Base-by-base conservation (phyloP, 2,888 invertebrate genomes). In the Pseudanteris insignis region DNA sequence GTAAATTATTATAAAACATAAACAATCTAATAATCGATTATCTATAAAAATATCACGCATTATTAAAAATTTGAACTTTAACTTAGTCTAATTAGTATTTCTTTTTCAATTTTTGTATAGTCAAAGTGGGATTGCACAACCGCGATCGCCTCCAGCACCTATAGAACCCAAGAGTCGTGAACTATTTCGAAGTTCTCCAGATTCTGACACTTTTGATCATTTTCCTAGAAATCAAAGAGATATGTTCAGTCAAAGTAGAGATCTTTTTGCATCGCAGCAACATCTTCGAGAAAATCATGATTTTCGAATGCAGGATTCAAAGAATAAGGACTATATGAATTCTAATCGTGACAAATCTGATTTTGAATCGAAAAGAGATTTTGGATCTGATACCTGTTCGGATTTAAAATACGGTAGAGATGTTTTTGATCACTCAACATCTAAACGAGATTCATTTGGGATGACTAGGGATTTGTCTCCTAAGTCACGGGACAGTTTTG, bases 141-240 rank as follows among this genome's bases (percentile, higher is more conserved):
- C 84, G 6, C 86, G 85, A 37, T 88, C 86, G 43, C 89, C 87
- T 1, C 87, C 87, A 2, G 85, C 87, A 0, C 88, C 89, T 0
- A 84, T 87, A 21, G 87, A 88, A 66, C 86, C 86, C 0, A 79
- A 83, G 36, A 78, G 78, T 18, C 73, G 79, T 0, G 68, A 78
- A 1, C 66, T 68, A 2, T 77, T 69, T 51, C 70, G 78, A 6
- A 69, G 71, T 2, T 79, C 79, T 0, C 80, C 79, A 1, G 79
- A 79, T 21, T 78, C 79, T 0, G 80, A 79, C 24, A 55, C 68
- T 1, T 77, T 74, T 57, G 78, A 79, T 2, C 73, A 78, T 46
- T 79, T 77, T 18, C 67, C 75, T 1, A 79, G 80, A 26, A 79
- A 71, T 40, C 79, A 77, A 34, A 73, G 78, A 5, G 78, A 79